phyloP scores from a whole-genome alignment of 2,113 vertebrate genomes.

The Hippoglossus stenolepis region DNA sequence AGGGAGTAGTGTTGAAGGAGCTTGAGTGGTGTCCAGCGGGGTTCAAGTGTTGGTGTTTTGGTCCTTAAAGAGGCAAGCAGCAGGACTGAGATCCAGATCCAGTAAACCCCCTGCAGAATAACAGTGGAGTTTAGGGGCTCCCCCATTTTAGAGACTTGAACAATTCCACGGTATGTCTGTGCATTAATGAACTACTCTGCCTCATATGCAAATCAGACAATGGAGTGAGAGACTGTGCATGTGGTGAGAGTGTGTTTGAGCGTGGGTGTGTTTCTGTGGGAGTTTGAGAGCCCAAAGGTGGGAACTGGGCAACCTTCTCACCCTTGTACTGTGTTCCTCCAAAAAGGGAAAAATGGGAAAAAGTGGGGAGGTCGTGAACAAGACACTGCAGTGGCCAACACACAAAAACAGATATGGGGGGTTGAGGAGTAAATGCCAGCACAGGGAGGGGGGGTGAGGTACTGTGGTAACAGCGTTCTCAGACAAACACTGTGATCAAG shows the following conservation, averaged over 20 bases:
- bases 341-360: conserved; percentile 55
- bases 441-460: conserved; percentile 50
- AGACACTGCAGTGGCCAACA: conserved; percentile 55
- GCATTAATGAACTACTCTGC: conserved; percentile 74
- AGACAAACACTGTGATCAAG: conserved; percentile 61
- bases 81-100: conserved; percentile 55
- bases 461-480: conserved; percentile 64
- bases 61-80: conserved; percentile 63
- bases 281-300: conserved; percentile 74
- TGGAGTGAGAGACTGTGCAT: conserved; percentile 53
- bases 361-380: conserved; percentile 66
- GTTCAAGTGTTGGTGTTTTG: conserved; percentile 69
- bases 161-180: conserved; percentile 70
- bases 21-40: conserved; percentile 71
- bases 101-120: conserved; percentile 50
- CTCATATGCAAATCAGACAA: conserved; percentile 71
- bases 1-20: conserved; percentile 46
- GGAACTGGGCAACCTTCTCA: conserved; percentile 84
- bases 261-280: conserved; percentile 59
- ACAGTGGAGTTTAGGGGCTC: conserved; percentile 40
- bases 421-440: conserved; percentile 64
- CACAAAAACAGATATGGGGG: conserved; percentile 65
- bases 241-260: conserved; percentile 57
- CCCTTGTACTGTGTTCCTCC: conserved; percentile 72
- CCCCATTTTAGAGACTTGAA: conserved; percentile 41